Evolutionary conservation across 2,888 invertebrate species (phyloP), one percentile per base, ranked within the genome.

Genomic region (Tupiocoris notatus): DNA sequence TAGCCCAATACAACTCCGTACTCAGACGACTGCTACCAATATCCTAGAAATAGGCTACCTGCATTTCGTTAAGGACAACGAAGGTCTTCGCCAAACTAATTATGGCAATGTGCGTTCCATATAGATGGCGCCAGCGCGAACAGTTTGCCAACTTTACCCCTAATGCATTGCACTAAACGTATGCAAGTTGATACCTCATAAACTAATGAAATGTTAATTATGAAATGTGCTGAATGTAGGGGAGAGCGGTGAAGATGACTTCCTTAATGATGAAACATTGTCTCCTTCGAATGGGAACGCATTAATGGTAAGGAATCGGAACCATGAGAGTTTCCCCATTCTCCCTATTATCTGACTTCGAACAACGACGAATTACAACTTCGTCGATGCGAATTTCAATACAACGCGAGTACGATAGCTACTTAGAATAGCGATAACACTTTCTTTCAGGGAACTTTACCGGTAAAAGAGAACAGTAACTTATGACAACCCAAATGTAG

Each of bases 201-300:
- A 67, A 59, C 70, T 70, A 70, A 70, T 70, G 70, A 70, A 70
- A 70, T 70, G 70, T 70, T 70, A 70, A 70, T 70, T 70, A 70
- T 23, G 25, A 70, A 39, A 39, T 39, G 39, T 39, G 39, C 39
- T 7, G 6, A 39, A 39, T 12, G 39, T 39, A 7, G 39, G 39
- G 39, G 39, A 12, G 12, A 39, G 39, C 12, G 39, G 6, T 39
- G 39, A 39, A 39, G 39, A 39, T 3, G 39, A 39, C 12, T 12
- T 39, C 6, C 6, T 39, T 39, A 39, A 39, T 12, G 39, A 39
- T 39, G 39, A 39, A 39, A 39, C 39, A 39, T 39, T 39, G 39
- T 39, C 39, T 39, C 39, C 39, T 7, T 39, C 39, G 39, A 39
- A 3, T 39, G 39, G 39, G 39, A 12, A 39, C 12, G 39, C 39